Percentiles rank a stretch among this genome's conserved stretches.
Conservation (phyloP, 2,888 invertebrate genomes). For the Cotesia congregata region DNA sequence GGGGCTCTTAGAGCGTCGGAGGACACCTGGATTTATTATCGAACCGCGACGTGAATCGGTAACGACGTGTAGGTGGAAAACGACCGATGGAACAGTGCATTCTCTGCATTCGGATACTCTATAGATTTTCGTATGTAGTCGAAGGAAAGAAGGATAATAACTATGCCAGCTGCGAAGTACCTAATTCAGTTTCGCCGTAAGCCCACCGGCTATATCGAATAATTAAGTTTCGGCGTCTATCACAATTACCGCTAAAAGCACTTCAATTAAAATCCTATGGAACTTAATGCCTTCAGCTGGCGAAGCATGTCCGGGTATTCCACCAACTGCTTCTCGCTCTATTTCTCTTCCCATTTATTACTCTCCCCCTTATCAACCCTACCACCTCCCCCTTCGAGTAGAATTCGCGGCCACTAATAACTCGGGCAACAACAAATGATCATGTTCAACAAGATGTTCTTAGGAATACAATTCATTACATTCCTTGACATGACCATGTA, state of each 20-base stretch:
- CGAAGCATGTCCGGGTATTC: constrained; percentile 40
- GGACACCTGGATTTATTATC: constrained; percentile 41
- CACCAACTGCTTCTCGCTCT: constrained; percentile 36
- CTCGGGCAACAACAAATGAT: constrained; percentile 9
- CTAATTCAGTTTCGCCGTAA: constrained; percentile 51
- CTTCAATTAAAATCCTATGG: constrained; percentile 60
- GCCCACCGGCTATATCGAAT: constrained; percentile 53
- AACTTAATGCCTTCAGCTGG: constrained; percentile 57
- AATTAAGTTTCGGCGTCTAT: constrained; percentile 59
- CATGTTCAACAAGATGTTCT: no score
- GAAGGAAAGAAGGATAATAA: constrained; percentile 47
- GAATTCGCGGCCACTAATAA: not conserved
- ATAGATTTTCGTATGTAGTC: constrained; percentile 20
- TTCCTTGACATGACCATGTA: no score
- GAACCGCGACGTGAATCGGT: constrained; percentile 42
- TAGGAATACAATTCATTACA: not conserved
- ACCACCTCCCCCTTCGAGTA: not conserved
- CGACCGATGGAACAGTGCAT: not conserved
- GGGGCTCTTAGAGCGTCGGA: constrained; percentile 19
- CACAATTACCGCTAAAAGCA: constrained; percentile 62
- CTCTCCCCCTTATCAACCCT: not conserved
- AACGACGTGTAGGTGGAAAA: constrained; percentile 30
- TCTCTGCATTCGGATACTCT: not conserved
- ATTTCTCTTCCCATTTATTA: constrained; percentile 23
- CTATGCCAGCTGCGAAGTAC: constrained; percentile 48